Percentiles rank a stretch among this genome's conserved stretches.
Conservation (phyloP, 2,797 vertebrate genomes). For the Pangasius larnaudii region DNA sequence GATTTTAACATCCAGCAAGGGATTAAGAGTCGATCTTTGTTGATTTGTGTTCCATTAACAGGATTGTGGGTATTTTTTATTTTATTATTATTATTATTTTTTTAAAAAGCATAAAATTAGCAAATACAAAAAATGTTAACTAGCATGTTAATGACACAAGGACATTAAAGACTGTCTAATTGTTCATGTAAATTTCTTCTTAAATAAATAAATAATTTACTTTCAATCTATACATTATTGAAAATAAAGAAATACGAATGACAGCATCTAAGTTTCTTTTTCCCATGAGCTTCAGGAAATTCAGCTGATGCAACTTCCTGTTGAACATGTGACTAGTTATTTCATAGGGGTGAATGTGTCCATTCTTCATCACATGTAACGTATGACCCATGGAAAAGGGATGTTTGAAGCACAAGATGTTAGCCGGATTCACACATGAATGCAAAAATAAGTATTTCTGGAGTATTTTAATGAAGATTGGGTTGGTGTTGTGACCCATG, state of each 20-base stretch:
- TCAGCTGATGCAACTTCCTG: background rate
- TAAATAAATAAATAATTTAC: background rate
- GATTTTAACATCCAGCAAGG: background rate
- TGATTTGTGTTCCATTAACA: background rate
- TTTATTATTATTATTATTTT: accelerated
- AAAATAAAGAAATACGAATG: background rate
- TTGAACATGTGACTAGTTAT: background rate
- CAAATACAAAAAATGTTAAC: background rate
- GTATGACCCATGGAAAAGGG: background rate
- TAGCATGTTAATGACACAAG: background rate
- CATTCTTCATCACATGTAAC: background rate
- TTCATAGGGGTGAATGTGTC: background rate
- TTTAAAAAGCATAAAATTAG: background rate
- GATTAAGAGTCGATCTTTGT: background rate
- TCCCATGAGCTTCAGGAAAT: background rate
- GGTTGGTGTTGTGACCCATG: background rate
- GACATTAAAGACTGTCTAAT: background rate
- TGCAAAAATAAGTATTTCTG: background rate
- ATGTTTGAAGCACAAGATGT: background rate
- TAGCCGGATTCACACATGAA: background rate
- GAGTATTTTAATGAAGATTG: background rate
- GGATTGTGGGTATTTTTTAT: no score
- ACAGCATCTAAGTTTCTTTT: background rate
- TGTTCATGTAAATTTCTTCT: background rate
- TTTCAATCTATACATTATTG: background rate